Conservation (phyloP, 2,797 vertebrate genomes). For the Tokudaia muenninki region DNA sequence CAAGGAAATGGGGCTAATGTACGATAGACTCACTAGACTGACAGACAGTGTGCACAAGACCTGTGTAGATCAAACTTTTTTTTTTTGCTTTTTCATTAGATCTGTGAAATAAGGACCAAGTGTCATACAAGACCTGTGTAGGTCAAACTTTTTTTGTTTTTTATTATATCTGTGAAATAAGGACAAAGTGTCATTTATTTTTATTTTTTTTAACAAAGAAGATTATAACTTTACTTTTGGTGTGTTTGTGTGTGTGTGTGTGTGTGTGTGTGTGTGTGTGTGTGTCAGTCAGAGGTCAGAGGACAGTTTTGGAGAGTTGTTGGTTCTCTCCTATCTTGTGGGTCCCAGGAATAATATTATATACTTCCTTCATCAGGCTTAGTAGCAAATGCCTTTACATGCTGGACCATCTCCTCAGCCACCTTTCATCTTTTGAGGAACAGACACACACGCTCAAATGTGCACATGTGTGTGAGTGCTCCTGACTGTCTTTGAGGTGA, state of each 20-base stretch:
- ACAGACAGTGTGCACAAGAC: background rate
- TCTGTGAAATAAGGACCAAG: background rate
- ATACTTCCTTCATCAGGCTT: background rate
- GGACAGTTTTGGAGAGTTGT: background rate
- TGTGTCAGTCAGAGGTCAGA: background rate
- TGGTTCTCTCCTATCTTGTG: background rate
- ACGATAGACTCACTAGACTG: background rate
- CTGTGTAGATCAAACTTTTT: background rate
- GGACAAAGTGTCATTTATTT: background rate
- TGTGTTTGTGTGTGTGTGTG: background rate
- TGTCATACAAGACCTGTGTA: background rate
- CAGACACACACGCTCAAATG: background rate
- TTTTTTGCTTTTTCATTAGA: background rate
- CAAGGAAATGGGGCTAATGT: background rate
- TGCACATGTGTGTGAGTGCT: background rate
- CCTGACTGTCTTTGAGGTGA: background rate
- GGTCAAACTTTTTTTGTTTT: background rate
- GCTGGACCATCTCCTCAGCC: background rate
- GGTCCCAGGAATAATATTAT: background rate
- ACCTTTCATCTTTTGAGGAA: background rate
- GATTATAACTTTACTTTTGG: background rate
- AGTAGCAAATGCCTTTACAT: background rate
- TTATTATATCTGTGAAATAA: background rate
- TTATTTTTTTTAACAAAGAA: background rate
- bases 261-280: background rate